Percentiles rank a stretch among this genome's conserved stretches.
Evolutionary conservation across 1,140 invertebrate species (phyloP).

Genomic region (Atopsyche davidsoni): DNA sequence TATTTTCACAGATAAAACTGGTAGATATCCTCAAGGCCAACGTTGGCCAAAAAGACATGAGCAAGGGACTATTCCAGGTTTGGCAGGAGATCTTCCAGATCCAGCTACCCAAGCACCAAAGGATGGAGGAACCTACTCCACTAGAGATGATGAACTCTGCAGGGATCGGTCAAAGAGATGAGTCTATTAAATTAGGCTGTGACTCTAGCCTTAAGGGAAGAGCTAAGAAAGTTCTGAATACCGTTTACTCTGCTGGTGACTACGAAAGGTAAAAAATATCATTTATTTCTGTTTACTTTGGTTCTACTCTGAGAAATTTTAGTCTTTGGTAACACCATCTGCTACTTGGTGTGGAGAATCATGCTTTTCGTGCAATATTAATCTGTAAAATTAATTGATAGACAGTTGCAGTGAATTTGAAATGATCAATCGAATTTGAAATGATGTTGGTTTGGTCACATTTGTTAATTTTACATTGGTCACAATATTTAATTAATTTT

Average conservation of each 20-base stretch:
- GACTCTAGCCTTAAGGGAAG: slow-evolving; percentile 40
- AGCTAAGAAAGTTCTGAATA: slow-evolving; percentile 56
- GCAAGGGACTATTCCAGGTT: slow-evolving; percentile 78
- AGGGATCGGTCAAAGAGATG: slow-evolving; percentile 21
- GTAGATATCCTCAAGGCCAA: slow-evolving; percentile 61
- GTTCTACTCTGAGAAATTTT: no score
- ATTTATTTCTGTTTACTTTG: no score
- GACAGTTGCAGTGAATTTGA: no score
- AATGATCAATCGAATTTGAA: not conserved
- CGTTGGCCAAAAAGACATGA: slow-evolving; percentile 80
- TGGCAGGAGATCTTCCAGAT: slow-evolving; percentile 80
- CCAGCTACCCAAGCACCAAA: slow-evolving; percentile 33
- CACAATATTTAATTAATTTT: not conserved
- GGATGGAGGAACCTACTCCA: slow-evolving; percentile 16
- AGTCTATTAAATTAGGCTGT: slow-evolving; percentile 30
- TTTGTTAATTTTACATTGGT: slow-evolving; percentile 1
- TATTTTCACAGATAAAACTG: slow-evolving; percentile 47
- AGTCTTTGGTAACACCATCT: no score
- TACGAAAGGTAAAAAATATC: slow-evolving; percentile 57
- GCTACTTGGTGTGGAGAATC: no score
- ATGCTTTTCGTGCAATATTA: no score
- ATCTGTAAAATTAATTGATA: no score
- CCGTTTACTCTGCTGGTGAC: slow-evolving; percentile 70
- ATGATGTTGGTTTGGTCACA: slow-evolving; percentile 1
- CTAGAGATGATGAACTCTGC: slow-evolving; percentile 9